These are phyloP conservation scores for Cepphus grylle DNA, from an alignment of 2,113 vertebrate genomes.

Conservation along the genomic window DNA sequence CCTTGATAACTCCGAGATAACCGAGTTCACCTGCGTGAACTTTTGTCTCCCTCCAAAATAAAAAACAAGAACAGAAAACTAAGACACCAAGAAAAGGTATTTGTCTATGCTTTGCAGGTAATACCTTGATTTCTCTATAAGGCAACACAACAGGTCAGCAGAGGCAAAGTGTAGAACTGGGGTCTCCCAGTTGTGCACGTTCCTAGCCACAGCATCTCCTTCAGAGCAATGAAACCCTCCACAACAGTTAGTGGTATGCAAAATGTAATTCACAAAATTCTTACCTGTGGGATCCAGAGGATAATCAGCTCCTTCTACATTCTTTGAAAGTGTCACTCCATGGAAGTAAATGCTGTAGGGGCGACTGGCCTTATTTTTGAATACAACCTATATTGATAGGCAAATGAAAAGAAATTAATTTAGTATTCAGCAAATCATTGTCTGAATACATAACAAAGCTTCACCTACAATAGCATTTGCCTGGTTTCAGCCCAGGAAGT, in stretches of 20 bases:
- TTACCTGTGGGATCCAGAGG: slow-evolving; percentile 76
- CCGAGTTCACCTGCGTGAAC: neutral
- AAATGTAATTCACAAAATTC: neutral
- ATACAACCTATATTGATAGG: slow-evolving; percentile 81
- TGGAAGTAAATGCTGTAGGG: slow-evolving; percentile 96
- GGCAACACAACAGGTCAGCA: neutral
- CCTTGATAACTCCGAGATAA: neutral
- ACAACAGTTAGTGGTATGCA: neutral
- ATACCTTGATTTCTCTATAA: neutral
- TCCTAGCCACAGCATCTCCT: neutral
- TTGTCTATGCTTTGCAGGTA: neutral
- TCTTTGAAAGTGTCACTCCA: slow-evolving; percentile 87
- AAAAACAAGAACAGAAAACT: neutral
- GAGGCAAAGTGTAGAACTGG: neutral
- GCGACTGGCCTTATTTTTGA: slow-evolving; percentile 92
- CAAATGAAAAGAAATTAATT: neutral
- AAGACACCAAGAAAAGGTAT: neutral
- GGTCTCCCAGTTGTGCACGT: neutral
- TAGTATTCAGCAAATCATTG: neutral
- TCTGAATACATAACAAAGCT: neutral
- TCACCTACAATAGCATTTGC: neutral
- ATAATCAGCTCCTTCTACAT: slow-evolving; percentile 83
- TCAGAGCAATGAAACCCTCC: neutral
- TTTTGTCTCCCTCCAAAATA: neutral
- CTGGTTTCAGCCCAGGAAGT: neutral